These are phyloP conservation scores for Chelonus formosanus DNA, from an alignment of 2,888 invertebrate genomes.

Conservation along the genomic window DNA sequence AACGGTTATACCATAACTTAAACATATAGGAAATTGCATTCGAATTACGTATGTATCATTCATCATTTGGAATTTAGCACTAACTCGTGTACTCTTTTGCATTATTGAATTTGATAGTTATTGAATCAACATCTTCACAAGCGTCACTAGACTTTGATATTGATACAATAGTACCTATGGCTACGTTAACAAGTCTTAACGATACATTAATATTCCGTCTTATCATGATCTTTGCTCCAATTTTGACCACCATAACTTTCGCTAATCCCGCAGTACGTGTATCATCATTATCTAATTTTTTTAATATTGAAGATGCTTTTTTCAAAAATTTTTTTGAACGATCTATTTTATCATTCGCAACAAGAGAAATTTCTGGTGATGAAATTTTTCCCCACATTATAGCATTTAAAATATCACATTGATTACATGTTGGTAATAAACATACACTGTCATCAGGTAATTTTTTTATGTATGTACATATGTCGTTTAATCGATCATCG, in stretches of 20 bases:
- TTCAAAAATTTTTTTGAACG: conserved; percentile 25
- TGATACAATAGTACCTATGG: too few relatives aligned
- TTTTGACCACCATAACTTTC: conserved; percentile 39
- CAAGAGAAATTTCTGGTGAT: conserved; percentile 42
- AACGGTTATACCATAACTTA: conserved; percentile 44
- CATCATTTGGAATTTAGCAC: too few relatives aligned
- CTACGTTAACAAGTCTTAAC: too few relatives aligned
- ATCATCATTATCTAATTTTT: conserved; percentile 30
- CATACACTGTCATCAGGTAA: conserved; percentile 48
- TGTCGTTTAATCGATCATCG: conserved; percentile 37
- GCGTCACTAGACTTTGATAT: too few relatives aligned
- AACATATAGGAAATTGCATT: conserved; percentile 41
- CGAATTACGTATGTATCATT: conserved; percentile 37
- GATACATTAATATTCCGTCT: too few relatives aligned
- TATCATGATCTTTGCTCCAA: too few relatives aligned
- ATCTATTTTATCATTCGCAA: conserved; percentile 42
- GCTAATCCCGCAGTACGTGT: conserved; percentile 41
- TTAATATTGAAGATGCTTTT: conserved; percentile 33
- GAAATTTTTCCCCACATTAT: conserved; percentile 46
- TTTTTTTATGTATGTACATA: conserved; percentile 40
- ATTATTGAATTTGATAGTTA: conserved; percentile 24
- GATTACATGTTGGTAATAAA: conserved; percentile 48
- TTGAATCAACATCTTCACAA: too few relatives aligned
- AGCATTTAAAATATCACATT: conserved; percentile 50
- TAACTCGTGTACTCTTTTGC: conserved; percentile 37